A percentile compares a stretch with the other conserved stretches of the same genome.
phyloP scores from a whole-genome alignment of 2,888 invertebrate species.

The Cryptus viduatorius region DNA sequence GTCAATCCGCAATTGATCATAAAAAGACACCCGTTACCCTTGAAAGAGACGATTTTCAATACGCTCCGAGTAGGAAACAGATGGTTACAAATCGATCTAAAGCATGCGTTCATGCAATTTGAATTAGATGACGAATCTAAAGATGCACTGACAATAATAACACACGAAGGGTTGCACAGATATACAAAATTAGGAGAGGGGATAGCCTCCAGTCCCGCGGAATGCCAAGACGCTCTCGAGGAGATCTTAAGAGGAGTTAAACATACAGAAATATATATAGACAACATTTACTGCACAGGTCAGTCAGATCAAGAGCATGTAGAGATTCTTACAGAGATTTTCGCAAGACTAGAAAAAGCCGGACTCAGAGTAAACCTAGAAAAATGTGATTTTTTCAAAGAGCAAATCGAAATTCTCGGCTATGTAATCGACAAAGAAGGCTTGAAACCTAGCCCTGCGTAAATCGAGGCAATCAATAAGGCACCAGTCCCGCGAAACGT shows the following conservation, averaged over 20 bases:
- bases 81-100: conserved; percentile 74
- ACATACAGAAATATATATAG: conserved; percentile 75
- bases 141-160: conserved; percentile 78
- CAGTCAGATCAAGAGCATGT: too few species aligned
- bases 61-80: conserved; percentile 72
- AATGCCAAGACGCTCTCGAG: conserved; percentile 78
- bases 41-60: conserved; percentile 73
- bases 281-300: conserved; percentile 76
- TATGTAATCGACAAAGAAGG: conserved; percentile 53
- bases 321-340: too few species aligned
- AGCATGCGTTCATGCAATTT: conserved; percentile 80
- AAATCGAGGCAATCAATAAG: conserved; percentile 50
- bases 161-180: conserved; percentile 78
- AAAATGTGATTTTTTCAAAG: conserved; percentile 75
- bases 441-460: conserved; percentile 32
- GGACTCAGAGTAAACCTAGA: conserved; percentile 68
- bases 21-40: conserved; percentile 74
- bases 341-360: too few species aligned
- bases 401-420: conserved; percentile 70
- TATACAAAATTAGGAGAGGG: conserved; percentile 78
- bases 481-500: conserved; percentile 52
- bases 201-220: conserved; percentile 78
- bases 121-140: conserved; percentile 77
- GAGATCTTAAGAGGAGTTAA: conserved; percentile 73
- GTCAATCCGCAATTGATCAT: conserved; percentile 72